Conservation (phyloP, 2,113 vertebrate species). For the Aix galericulata region DNA sequence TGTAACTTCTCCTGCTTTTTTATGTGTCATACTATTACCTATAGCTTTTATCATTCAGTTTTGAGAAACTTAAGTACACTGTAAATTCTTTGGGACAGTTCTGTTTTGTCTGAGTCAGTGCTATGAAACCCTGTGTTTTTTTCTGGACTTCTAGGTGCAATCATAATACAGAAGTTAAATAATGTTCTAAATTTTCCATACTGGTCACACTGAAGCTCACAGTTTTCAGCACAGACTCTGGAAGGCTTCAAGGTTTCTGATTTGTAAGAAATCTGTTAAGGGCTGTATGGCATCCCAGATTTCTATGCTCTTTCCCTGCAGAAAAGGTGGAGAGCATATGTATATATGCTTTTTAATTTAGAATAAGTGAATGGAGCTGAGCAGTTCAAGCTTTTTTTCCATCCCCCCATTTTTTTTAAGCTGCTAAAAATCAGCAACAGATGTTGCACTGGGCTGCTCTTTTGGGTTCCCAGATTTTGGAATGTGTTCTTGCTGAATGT, state of each 20-base stretch:
- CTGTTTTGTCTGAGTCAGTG: not conserved
- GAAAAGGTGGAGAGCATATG: not conserved
- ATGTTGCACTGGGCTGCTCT: not conserved
- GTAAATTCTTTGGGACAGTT: not conserved
- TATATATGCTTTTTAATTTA: not conserved
- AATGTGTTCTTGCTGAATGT: not conserved
- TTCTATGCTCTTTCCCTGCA: not conserved
- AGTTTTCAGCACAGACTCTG: not conserved
- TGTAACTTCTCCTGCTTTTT: not conserved
- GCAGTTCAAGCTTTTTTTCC: not conserved
- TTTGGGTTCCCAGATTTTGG: not conserved
- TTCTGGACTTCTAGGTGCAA: not conserved
- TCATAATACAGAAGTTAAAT: not conserved
- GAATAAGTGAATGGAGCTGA: not conserved
- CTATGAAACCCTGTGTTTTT: not conserved
- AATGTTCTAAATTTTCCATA: not conserved
- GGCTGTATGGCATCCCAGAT: not conserved
- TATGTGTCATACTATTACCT: not conserved
- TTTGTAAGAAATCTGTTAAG: not conserved
- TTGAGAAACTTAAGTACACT: not conserved
- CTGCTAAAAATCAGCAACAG: not conserved
- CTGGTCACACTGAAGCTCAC: accelerated
- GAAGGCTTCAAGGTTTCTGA: not conserved
- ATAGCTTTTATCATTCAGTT: not conserved
- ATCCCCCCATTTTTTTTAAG: not conserved